Evolutionary conservation across 2,113 vertebrate species (phyloP), one percentile per base, ranked within the genome.

Genomic region (Chaetops frenatus): DNA sequence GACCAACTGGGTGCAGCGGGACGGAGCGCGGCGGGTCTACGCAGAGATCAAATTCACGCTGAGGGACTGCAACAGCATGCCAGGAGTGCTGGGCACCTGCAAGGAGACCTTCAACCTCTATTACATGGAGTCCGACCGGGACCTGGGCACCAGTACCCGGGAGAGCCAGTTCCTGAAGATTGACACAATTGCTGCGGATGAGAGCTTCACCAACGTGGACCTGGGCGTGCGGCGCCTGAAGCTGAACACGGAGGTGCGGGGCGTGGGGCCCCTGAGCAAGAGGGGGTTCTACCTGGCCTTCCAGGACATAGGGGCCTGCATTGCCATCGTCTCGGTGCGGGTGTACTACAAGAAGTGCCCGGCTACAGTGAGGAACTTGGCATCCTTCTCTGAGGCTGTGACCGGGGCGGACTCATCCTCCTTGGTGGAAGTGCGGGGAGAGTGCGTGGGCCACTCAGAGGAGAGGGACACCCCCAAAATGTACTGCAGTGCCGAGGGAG

Each of bases 401-500:
- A 99, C 99, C 0, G 99, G 99, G 1, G 99, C 99, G 0, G 99
- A 99, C 96, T 99, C 99, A 0, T 99, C 99, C 42, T 99, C 99
- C 3, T 92, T 99, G 96, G 99, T 99, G 93, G 99, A 99, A 96
- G 99, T 99, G 92, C 96, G 98, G 27, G 99, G 99, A 67, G 98
- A 99, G 96, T 99, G 99, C 0, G 99, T 99, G 94, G 98, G 99
- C 20, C 98, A 99, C 22, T 99, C 99, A 0, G 99, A 99, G 97
- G 99, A 99, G 95, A 98, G 98, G 65, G 99, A 99, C 98, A 99
- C 99, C 1, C 99, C 99, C 42, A 99, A 99, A 96, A 99, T 99
- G 99, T 99, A 99, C 98, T 99, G 99, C 98, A 99, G 99, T 16
- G 99, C 99, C 0, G 99, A 99, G 90, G 99, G 99, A n/a, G 99